Percentiles rank a stretch among this genome's conserved stretches.
Conservation (phyloP, 2,113 vertebrate genomes). For the Morphnarchus princeps region DNA sequence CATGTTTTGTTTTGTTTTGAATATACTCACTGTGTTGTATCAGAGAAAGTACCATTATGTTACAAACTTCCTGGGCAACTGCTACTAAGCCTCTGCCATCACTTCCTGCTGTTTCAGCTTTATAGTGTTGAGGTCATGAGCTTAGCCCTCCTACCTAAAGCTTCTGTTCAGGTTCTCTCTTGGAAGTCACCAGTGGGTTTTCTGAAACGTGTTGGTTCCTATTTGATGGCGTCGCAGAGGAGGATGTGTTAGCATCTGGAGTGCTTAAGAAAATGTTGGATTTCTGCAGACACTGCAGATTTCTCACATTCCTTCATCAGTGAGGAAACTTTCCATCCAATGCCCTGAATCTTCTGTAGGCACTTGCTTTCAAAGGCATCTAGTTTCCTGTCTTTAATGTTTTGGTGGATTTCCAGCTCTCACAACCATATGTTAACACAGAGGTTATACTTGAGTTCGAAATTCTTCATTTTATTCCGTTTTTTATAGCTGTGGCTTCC, state of each 20-base stretch:
- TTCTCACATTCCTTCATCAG: background rate
- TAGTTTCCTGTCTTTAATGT: background rate
- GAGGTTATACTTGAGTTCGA: slow-evolving; percentile 17
- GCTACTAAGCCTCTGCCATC: background rate
- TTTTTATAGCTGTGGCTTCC: background rate
- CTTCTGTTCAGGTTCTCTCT: background rate
- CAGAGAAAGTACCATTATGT: background rate
- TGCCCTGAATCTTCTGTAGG: background rate
- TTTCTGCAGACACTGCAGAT: background rate
- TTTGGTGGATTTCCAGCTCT: slow-evolving; percentile 36
- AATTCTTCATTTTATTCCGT: background rate
- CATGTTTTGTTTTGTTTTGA: background rate
- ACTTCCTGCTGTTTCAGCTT: background rate
- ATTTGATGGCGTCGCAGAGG: background rate
- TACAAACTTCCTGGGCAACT: background rate
- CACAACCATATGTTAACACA: background rate
- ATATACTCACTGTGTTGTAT: background rate
- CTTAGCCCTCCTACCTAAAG: background rate
- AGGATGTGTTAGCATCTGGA: slow-evolving; percentile 10
- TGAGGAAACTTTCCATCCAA: background rate
- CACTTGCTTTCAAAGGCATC: background rate
- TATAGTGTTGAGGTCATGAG: background rate
- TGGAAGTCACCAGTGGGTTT: background rate
- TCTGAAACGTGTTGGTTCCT: background rate
- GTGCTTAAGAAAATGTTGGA: background rate